phyloP scores from a whole-genome alignment of 2,888 invertebrate genomes.

The Cyaniris semiargus region DNA sequence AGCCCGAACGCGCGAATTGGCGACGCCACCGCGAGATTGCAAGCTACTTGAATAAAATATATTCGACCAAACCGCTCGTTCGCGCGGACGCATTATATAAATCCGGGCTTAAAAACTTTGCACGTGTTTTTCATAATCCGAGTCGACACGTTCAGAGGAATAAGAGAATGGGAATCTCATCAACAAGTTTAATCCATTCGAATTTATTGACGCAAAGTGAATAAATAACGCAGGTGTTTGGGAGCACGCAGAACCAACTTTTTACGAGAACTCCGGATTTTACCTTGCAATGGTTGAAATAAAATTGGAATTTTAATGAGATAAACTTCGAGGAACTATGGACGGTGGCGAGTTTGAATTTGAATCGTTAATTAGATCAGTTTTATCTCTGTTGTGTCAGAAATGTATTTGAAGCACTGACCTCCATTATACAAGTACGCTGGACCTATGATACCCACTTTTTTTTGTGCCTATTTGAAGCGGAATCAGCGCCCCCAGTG shows the following conservation, averaged over 20 bases:
- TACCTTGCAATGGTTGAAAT: not conserved
- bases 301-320: slow-evolving; percentile 11
- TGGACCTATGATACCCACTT: no score
- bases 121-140: not conserved
- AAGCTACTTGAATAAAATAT: no score
- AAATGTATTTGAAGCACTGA: not conserved
- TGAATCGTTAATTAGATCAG: not conserved
- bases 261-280: not conserved
- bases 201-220: slow-evolving; percentile 5
- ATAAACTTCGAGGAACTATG: not conserved
- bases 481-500: no score
- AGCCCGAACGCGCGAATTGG: no score
- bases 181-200: slow-evolving; percentile 12
- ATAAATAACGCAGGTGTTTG: slow-evolving; percentile 19
- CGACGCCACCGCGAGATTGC: no score
- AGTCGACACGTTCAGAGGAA: not conserved
- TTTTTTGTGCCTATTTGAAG: no score
- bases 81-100: no score
- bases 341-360: not conserved
- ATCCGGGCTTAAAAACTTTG: not conserved
- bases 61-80: no score
- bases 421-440: no score
- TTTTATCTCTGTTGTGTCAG: not conserved
- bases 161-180: not conserved
- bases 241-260: not conserved